A percentile compares a stretch with the other conserved stretches of the same genome.
Conservation (phyloP, 2,113 vertebrate genomes). For the Nanger granti region DNA sequence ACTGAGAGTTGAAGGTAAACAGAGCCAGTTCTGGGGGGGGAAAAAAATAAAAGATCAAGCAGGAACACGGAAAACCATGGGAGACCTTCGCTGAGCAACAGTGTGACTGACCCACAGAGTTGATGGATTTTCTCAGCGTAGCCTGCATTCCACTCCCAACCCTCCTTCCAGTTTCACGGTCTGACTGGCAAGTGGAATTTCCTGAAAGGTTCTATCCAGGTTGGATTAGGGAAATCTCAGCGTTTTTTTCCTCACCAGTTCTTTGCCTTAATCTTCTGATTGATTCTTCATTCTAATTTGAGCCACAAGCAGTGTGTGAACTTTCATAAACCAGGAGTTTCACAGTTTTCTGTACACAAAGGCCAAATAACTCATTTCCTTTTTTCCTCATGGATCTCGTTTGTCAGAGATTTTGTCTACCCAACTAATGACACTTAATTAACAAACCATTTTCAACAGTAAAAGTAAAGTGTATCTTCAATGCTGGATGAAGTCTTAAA, state of each 20-base stretch:
- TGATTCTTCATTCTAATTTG: neutral
- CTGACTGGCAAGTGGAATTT: neutral
- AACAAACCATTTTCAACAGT: neutral
- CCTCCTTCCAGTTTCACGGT: neutral
- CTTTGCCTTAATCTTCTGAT: neutral
- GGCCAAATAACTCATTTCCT: neutral
- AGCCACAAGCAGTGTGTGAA: neutral
- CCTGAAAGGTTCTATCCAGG: neutral
- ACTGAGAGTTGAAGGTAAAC: neutral
- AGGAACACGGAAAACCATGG: neutral
- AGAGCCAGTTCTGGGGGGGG: neutral
- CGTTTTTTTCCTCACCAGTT: neutral
- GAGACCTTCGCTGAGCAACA: neutral
- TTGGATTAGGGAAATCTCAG: neutral
- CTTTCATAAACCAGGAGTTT: neutral
- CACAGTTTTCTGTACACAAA: neutral
- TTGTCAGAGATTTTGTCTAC: constrained; percentile 8
- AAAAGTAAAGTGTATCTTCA: constrained; percentile 27
- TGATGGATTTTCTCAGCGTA: neutral
- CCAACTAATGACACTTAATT: neutral
- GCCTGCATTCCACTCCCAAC: neutral
- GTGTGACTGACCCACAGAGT: neutral
- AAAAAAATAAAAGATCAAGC: neutral
- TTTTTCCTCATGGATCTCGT: neutral
- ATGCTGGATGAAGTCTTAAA: neutral